Conservation (phyloP, 2,113 vertebrate species). For the Lasiurus borealis region DNA sequence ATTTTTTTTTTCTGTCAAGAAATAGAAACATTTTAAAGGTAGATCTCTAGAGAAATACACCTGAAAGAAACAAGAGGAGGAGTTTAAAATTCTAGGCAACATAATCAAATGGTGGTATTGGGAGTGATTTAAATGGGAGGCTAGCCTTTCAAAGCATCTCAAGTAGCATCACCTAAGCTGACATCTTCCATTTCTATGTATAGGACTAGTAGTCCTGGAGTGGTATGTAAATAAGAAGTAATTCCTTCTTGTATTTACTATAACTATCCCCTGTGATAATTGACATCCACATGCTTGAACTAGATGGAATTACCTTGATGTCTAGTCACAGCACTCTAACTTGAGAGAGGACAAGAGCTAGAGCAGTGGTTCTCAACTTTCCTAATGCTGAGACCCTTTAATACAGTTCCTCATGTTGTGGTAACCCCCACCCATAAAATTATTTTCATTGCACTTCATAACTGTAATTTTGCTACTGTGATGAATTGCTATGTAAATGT, state of each 20-base stretch:
- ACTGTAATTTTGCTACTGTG: too few species aligned
- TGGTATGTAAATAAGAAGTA: background rate
- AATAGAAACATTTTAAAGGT: background rate
- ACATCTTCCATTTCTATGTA: background rate
- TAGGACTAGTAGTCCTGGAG: background rate
- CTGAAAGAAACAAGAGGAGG: background rate
- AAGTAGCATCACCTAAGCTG: background rate
- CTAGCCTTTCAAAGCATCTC: background rate
- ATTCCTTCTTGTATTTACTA: background rate
- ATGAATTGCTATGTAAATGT: too few species aligned
- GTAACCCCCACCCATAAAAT: too few species aligned
- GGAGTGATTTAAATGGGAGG: background rate
- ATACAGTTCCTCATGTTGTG: too few species aligned
- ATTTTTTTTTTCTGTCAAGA: slow-evolving; percentile 47
- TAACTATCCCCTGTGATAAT: background rate
- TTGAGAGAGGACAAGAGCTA: background rate
- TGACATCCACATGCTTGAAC: background rate
- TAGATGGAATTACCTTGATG: background rate
- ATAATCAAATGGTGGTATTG: background rate
- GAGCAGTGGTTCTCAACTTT: too few species aligned
- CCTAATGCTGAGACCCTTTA: too few species aligned
- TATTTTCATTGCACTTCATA: too few species aligned
- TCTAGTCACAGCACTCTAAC: background rate
- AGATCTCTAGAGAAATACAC: background rate
- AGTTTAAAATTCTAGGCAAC: background rate